Evolutionary conservation across 2,113 vertebrate genomes (phyloP).

Genomic region (Carettochelys insculpta): DNA sequence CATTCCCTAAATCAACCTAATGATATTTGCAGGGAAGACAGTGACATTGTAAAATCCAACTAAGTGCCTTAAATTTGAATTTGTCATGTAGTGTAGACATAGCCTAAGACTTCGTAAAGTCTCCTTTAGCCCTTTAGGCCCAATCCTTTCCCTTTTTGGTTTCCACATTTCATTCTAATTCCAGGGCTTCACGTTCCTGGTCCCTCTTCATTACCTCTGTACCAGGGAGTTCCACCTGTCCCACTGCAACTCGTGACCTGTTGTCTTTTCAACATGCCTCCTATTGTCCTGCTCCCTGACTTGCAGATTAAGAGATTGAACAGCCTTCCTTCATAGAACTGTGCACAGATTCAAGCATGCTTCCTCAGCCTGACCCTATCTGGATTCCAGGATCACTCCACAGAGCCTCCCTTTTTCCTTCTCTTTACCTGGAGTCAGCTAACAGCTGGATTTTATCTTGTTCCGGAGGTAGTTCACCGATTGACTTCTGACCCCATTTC

Average conservation of each 20-base stretch:
- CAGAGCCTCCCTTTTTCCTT: not conserved
- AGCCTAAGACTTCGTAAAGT: too few relatives aligned
- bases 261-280: not conserved
- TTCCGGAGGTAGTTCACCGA: not conserved
- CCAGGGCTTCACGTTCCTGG: not conserved
- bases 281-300: not conserved
- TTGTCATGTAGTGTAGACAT: too few relatives aligned
- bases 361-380: not conserved
- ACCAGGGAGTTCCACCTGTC: not conserved
- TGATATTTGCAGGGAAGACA: too few relatives aligned
- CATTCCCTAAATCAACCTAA: too few relatives aligned
- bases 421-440: not conserved
- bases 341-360: not conserved
- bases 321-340: not conserved
- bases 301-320: not conserved
- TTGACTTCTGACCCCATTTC: not conserved
- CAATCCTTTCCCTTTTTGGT: not conserved
- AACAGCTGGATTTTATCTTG: not conserved
- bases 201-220: not conserved
- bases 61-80: too few relatives aligned
- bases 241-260: not conserved
- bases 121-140: not conserved
- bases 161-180: not conserved
- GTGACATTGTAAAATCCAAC: too few relatives aligned
- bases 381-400: not conserved